phyloP scores from a whole-genome alignment of 2,113 vertebrate species.

The Hyperopisus bebe region DNA sequence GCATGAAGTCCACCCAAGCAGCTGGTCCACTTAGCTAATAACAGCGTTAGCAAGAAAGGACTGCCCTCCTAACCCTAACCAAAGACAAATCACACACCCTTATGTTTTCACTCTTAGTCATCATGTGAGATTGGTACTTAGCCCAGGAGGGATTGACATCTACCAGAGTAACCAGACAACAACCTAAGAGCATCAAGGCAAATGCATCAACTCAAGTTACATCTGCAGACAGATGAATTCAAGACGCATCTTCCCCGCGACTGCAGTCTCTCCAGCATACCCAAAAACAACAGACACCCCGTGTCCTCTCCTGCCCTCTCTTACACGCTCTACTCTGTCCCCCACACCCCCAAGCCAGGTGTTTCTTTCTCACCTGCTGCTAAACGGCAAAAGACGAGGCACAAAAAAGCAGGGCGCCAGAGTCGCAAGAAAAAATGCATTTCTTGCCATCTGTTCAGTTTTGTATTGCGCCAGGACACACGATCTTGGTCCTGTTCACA shows the following conservation, averaged over 20 bases:
- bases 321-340: neutral
- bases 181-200: neutral
- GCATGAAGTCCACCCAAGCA: neutral
- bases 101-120: slow-evolving; percentile 1
- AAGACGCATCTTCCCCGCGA: neutral
- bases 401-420: neutral
- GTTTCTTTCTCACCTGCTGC: neutral
- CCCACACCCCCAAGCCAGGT: neutral
- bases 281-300: neutral
- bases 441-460: neutral
- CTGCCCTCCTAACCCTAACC: neutral
- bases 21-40: neutral
- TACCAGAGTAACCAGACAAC: neutral
- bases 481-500: no score
- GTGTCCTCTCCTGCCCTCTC: neutral
- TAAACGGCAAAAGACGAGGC: neutral
- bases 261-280: neutral
- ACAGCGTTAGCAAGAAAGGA: neutral
- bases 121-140: neutral
- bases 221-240: neutral
- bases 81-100: neutral
- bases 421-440: neutral
- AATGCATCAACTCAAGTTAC: neutral
- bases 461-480: neutral
- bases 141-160: neutral